A percentile compares a stretch with the other conserved stretches of the same genome.
These are phyloP conservation scores for Glyptemys insculpta DNA, from an alignment of 2,797 vertebrate genomes.

Conservation along the genomic window DNA sequence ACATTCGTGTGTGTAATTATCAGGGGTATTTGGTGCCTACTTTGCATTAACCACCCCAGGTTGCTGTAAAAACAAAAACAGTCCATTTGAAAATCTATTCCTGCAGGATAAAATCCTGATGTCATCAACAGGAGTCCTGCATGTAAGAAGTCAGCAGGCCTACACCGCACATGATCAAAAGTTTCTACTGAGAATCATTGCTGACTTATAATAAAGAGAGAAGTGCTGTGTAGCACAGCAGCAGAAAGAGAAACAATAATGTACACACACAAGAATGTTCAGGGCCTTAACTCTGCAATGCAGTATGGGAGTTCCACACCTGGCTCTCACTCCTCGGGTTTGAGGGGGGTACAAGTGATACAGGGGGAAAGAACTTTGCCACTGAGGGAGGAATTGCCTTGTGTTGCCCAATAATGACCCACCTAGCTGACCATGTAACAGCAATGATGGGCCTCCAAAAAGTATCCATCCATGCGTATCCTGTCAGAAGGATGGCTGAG, in stretches of 20 bases:
- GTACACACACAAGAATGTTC: background rate
- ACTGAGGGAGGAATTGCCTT: background rate
- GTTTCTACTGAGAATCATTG: background rate
- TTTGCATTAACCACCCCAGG: background rate
- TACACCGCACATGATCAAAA: background rate
- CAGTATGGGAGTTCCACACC: background rate
- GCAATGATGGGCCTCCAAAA: background rate
- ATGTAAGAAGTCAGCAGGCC: background rate
- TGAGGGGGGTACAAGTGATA: background rate
- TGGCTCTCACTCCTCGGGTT: background rate
- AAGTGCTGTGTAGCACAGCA: background rate
- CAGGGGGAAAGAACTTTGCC: background rate
- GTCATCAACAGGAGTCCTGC: background rate
- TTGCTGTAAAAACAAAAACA: background rate
- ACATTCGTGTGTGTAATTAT: background rate
- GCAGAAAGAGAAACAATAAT: background rate
- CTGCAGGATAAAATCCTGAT: background rate
- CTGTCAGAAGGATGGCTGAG: background rate
- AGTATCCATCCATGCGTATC: background rate
- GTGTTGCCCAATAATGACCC: background rate
- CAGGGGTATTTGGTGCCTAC: background rate
- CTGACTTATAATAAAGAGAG: background rate
- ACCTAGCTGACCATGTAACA: background rate
- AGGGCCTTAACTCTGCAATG: background rate
- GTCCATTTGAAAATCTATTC: background rate